A percentile compares a stretch with the other conserved stretches of the same genome.
phyloP scores from a whole-genome alignment of 2,888 invertebrate species.

The Caenorhabditis uteleia region DNA sequence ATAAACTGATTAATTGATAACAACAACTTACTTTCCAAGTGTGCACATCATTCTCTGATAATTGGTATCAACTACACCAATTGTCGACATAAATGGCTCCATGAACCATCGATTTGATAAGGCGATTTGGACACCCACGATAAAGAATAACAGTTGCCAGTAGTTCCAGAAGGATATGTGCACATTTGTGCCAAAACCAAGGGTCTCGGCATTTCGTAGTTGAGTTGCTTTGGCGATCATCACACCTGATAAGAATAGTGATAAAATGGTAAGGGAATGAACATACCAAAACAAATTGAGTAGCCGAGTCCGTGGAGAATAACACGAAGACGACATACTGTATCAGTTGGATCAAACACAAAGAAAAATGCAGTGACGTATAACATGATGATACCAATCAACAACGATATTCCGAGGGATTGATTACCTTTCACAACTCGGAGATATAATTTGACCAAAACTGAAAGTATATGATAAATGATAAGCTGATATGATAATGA shows the following conservation, averaged over 20 bases:
- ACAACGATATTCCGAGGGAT: constrained; percentile 65
- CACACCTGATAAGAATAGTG: constrained; percentile 43
- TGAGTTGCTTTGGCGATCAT: constrained; percentile 68
- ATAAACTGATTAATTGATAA: neutral
- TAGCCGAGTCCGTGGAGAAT: constrained; percentile 62
- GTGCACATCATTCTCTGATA: constrained; percentile 54
- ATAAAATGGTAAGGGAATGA: neutral
- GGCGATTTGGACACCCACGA: constrained; percentile 67
- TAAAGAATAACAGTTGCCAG: constrained; percentile 68
- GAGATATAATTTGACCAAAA: constrained; percentile 60
- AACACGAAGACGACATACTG: constrained; percentile 55
- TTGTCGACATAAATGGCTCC: constrained; percentile 58
- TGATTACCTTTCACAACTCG: constrained; percentile 67
- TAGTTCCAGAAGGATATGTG: constrained; percentile 69
- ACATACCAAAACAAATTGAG: constrained; percentile 61
- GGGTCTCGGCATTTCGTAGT: constrained; percentile 65
- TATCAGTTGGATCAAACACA: constrained; percentile 61
- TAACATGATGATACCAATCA: constrained; percentile 62
- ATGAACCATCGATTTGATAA: constrained; percentile 57
- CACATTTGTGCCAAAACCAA: constrained; percentile 54
- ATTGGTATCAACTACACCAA: constrained; percentile 45
- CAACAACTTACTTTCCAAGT: constrained; percentile 37
- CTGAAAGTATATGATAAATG: too few relatives aligned
- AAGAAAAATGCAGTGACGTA: constrained; percentile 65
- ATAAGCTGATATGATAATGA: too few relatives aligned